Evolutionary conservation across 2,888 invertebrate genomes (phyloP).

Genomic region (Lydus trimaculatus): DNA sequence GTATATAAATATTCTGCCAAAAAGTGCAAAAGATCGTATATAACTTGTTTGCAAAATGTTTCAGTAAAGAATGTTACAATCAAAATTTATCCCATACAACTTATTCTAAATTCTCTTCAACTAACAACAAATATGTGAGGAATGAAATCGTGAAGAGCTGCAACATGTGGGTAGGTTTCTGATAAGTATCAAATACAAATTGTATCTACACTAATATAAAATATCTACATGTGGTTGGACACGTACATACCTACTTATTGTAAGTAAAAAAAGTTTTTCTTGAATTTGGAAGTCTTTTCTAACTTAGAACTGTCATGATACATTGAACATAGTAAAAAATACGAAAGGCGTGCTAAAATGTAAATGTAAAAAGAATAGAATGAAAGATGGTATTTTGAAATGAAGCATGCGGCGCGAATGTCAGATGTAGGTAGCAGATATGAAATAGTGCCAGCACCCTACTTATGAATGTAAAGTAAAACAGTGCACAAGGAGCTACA

Average conservation of each 20-base stretch:
- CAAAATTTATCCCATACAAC: neutral
- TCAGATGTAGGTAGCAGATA: constrained; percentile 58
- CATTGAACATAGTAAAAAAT: constrained; percentile 36
- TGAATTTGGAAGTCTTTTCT: constrained; percentile 37
- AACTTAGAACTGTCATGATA: constrained; percentile 38
- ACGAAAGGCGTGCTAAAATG: constrained; percentile 51
- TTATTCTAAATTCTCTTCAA: neutral
- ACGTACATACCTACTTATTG: constrained; percentile 6
- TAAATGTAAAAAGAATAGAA: constrained; percentile 59
- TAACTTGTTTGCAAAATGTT: constrained; percentile 24
- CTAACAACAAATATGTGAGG: neutral
- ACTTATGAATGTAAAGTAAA: constrained; percentile 59
- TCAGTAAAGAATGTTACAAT: constrained; percentile 4
- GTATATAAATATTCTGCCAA: neutral
- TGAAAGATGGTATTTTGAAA: constrained; percentile 60
- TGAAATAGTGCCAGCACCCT: constrained; percentile 56
- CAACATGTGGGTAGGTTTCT: neutral
- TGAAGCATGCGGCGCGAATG: constrained; percentile 56
- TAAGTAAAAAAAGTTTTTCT: constrained; percentile 24
- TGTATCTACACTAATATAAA: neutral
- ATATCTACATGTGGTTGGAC: constrained; percentile 9
- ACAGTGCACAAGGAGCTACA: constrained; percentile 43
- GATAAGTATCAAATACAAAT: neutral
- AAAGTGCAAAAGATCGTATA: neutral
- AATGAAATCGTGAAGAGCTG: neutral